Conservation (phyloP, 2,113 vertebrate genomes). For the Otocyon megalotis region DNA sequence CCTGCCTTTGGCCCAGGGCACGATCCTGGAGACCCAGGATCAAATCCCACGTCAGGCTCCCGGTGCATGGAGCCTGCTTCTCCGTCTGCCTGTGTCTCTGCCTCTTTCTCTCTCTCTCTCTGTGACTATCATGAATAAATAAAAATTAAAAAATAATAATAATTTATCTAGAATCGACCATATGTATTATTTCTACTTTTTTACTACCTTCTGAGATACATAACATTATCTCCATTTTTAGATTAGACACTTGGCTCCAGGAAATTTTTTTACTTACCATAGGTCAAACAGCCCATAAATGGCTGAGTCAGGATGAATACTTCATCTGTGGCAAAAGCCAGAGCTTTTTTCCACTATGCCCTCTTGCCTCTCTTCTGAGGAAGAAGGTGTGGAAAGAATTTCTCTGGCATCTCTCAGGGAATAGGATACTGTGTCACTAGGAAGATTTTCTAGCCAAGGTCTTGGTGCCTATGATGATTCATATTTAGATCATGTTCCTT, state of each 20-base stretch:
- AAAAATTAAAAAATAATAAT: too few relatives aligned
- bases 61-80: too few relatives aligned
- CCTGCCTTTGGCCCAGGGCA: too few relatives aligned
- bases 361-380: conserved; percentile 49
- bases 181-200: background rate
- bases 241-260: background rate
- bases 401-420: conserved; percentile 59
- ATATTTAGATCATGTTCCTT: conserved; percentile 83
- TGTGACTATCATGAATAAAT: too few relatives aligned
- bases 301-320: conserved; percentile 60
- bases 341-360: conserved; percentile 27
- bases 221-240: conserved; percentile 40
- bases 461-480: conserved; percentile 72
- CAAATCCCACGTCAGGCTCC: too few relatives aligned
- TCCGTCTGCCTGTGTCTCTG: too few relatives aligned
- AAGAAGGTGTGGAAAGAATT: conserved; percentile 75
- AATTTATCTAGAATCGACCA: background rate
- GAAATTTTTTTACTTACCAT: conserved; percentile 8
- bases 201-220: background rate
- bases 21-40: too few relatives aligned
- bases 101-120: too few relatives aligned
- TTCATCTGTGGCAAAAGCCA: background rate
- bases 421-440: conserved; percentile 71
- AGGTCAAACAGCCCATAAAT: background rate
- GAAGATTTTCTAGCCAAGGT: conserved; percentile 74